phyloP scores from a whole-genome alignment of 2,113 vertebrate species.

The Pangasianodon hypophthalmus region DNA sequence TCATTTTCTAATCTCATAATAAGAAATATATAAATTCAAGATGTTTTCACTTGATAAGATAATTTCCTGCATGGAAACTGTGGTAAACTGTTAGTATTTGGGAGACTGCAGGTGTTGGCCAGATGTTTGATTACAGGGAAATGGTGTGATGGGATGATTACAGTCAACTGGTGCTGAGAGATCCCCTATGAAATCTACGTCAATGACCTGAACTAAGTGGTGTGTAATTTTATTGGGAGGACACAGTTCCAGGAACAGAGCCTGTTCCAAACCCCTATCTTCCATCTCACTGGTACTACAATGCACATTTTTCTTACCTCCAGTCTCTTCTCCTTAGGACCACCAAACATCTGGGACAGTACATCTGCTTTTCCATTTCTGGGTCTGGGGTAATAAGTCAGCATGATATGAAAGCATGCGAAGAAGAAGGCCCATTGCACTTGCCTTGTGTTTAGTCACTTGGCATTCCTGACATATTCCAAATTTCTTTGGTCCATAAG shows the following conservation, averaged over 20 bases:
- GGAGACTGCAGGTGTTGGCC: not conserved
- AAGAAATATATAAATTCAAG: not conserved
- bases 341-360: slow-evolving; percentile 16
- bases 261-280: not conserved
- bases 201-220: not conserved
- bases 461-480: slow-evolving; percentile 24
- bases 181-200: not conserved
- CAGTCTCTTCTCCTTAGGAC: not conserved
- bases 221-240: not conserved
- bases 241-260: not conserved
- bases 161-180: not conserved
- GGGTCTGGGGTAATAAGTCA: not conserved
- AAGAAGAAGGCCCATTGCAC: not conserved
- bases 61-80: not conserved
- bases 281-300: slow-evolving; percentile 6
- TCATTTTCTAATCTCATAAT: not conserved
- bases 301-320: not conserved
- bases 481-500: slow-evolving; percentile 7
- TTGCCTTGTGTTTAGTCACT: slow-evolving; percentile 27
- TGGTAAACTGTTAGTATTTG: not conserved
- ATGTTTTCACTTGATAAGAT: not conserved
- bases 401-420: not conserved
- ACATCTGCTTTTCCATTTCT: slow-evolving; percentile 27
- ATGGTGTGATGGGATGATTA: not conserved
- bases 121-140: slow-evolving; percentile 12